Evolutionary conservation across 2,113 vertebrate species (phyloP).

Genomic region (Bungarus multicinctus): DNA sequence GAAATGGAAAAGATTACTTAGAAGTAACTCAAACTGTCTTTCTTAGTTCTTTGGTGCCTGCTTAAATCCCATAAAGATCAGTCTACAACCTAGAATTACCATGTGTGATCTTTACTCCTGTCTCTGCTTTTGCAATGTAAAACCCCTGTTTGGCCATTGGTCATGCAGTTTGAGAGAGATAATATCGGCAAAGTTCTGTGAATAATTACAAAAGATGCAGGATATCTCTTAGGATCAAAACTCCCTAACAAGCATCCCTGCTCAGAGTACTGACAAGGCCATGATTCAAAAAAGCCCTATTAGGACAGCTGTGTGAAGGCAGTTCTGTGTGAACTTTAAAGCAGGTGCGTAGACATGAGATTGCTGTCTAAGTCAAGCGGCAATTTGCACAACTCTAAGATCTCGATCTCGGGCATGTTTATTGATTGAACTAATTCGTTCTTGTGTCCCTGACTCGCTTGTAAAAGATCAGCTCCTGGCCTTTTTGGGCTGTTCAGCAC

Average conservation of each 20-base stretch:
- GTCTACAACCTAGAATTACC: not conserved
- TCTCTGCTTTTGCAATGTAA: not conserved
- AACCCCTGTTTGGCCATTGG: not conserved
- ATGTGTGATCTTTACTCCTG: not conserved
- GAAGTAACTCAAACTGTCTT: too few species aligned
- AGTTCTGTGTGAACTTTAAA: not conserved
- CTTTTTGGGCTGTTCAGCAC: slow-evolving; percentile 54
- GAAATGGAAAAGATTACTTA: too few species aligned
- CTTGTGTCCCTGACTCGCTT: not conserved
- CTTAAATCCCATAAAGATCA: too few species aligned
- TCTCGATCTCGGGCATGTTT: not conserved
- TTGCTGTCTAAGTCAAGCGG: not conserved
- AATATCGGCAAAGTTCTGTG: not conserved
- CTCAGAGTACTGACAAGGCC: not conserved
- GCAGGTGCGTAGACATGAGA: not conserved
- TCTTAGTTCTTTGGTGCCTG: too few species aligned
- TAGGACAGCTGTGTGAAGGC: not conserved
- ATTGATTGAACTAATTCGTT: not conserved
- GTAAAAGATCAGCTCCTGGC: not conserved
- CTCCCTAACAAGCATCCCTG: not conserved
- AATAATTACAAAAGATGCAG: not conserved
- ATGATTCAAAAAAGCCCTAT: not conserved
- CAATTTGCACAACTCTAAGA: not conserved
- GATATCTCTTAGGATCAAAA: not conserved
- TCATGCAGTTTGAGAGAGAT: not conserved